Conservation (phyloP, 2,888 invertebrate species). For the Anoncus sp. region DNA sequence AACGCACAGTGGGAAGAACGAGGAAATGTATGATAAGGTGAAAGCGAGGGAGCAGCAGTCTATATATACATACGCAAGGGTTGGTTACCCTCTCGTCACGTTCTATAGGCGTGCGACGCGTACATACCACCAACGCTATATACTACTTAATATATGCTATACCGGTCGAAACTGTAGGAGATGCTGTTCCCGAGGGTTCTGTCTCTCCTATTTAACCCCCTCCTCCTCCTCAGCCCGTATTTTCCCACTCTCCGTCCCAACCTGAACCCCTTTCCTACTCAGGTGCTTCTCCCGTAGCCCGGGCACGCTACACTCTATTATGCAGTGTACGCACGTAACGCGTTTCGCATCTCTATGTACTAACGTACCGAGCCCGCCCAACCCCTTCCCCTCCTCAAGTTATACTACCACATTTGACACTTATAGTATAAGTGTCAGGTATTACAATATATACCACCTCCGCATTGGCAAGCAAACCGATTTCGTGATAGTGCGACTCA, state of each 20-base stretch:
- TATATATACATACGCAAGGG: slow-evolving; percentile 46
- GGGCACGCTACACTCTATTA: slow-evolving; percentile 62
- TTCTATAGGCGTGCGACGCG: slow-evolving; percentile 54
- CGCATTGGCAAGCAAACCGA: slow-evolving; percentile 25
- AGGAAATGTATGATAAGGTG: slow-evolving; percentile 36
- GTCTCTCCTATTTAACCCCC: slow-evolving; percentile 37
- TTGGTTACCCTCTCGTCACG: slow-evolving; percentile 60
- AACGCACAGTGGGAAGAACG: slow-evolving; percentile 10
- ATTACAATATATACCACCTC: slow-evolving; percentile 41
- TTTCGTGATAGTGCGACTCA: background rate
- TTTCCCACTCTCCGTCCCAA: too few species aligned
- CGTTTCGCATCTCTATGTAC: slow-evolving; percentile 60
- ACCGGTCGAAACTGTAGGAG: slow-evolving; percentile 34
- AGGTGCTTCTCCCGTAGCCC: slow-evolving; percentile 60
- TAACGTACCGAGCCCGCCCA: slow-evolving; percentile 27
- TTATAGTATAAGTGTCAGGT: slow-evolving; percentile 44
- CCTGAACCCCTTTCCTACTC: slow-evolving; percentile 26
- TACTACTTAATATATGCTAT: slow-evolving; percentile 17
- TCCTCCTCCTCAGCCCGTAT: too few species aligned
- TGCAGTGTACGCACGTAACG: slow-evolving; percentile 69
- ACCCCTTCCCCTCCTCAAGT: background rate
- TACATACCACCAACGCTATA: slow-evolving; percentile 50
- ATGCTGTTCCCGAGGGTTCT: slow-evolving; percentile 48
- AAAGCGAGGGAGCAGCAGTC: slow-evolving; percentile 12
- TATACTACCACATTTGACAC: slow-evolving; percentile 42